Percentiles rank a stretch among this genome's conserved stretches.
phyloP scores from a whole-genome alignment of 1,140 invertebrate species.

The Psilanteris sp. region DNA sequence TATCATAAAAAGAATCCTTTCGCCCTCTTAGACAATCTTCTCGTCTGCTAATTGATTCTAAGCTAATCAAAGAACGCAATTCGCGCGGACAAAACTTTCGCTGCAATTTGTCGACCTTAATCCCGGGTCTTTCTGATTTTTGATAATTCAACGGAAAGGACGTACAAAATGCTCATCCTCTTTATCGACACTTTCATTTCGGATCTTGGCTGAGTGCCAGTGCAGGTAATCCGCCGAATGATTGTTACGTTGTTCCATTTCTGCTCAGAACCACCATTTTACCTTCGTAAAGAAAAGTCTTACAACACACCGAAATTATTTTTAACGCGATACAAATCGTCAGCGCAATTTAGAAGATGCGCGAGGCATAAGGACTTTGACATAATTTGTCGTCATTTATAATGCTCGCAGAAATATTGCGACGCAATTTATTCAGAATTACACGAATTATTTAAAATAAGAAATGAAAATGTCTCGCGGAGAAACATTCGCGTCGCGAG shows the following conservation, averaged over 20 bases:
- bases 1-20: too few relatives aligned
- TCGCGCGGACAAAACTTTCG: background rate
- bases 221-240: slow-evolving; percentile 49
- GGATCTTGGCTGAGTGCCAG: slow-evolving; percentile 29
- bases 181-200: slow-evolving; percentile 58
- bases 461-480: too few relatives aligned
- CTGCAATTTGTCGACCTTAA: slow-evolving; percentile 3
- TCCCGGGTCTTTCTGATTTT: slow-evolving; percentile 16
- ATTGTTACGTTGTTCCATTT: slow-evolving; percentile 39
- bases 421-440: too few relatives aligned
- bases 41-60: slow-evolving; percentile 8
- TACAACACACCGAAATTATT: slow-evolving; percentile 19
- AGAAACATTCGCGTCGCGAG: too few relatives aligned
- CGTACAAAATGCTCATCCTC: slow-evolving; percentile 43
- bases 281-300: slow-evolving; percentile 15
- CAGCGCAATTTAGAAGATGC: too few relatives aligned
- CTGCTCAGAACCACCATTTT: slow-evolving; percentile 16
- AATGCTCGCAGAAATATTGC: too few relatives aligned
- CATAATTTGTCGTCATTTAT: too few relatives aligned
- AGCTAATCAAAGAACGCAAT: background rate
- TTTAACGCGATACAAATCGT: too few relatives aligned
- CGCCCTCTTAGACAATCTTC: too few relatives aligned
- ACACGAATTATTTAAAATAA: too few relatives aligned
- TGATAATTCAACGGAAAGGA: slow-evolving; percentile 37
- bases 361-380: too few relatives aligned